Base-by-base conservation (phyloP, 2,113 vertebrate genomes). In the Numenius arquata region DNA sequence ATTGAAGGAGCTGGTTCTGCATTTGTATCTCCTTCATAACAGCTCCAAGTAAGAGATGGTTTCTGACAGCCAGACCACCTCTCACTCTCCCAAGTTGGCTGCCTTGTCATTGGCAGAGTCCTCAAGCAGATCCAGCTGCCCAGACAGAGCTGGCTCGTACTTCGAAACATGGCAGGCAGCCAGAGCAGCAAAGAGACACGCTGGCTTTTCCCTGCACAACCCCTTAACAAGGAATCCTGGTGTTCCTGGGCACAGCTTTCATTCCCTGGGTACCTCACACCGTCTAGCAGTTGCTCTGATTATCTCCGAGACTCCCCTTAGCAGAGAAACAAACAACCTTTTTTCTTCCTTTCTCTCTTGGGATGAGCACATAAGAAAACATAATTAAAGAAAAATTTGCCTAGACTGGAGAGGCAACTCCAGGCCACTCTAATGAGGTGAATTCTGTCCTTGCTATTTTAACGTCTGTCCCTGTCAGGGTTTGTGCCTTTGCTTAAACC, bases 121-220 rank as follows among this genome's bases (percentile, higher is more conserved):
- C 89, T 89, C 84, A 11, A 66, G 90, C 94, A 88, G 81, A 93
- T 91, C 92, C 96, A 92, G 94, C 94, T 95, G 96, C 91, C 93
- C 87, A 95, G 94, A 81, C 88, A 62, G 91, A 89, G 81, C 80
- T 96, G 90, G 95, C 94, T 96, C 13, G 0, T 67, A 38, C 80
- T 85, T 85, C 7, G 5, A 77, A 94, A 63, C 2, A 2, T 93
- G 95, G 95, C 96, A 91, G 77, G 65, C 59, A 89, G 89, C 94
- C 96, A 96, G 93, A 94, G 77, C 36, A 92, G 81, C 95, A 87
- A 10, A 70, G 85, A 91, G 88, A 87, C 41, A 29, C 89, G 91
- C 82, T 92, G 90, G 84, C 86, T 96, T 95, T 89, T 65, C 68
- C 80, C 88, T 77, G 5, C 65, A 72, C 66, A 68, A 13, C 13